Evolutionary conservation across 2,797 vertebrate genomes (phyloP), one percentile per base, ranked within the genome.

Genomic region (Dendrocincla fuliginosa): DNA sequence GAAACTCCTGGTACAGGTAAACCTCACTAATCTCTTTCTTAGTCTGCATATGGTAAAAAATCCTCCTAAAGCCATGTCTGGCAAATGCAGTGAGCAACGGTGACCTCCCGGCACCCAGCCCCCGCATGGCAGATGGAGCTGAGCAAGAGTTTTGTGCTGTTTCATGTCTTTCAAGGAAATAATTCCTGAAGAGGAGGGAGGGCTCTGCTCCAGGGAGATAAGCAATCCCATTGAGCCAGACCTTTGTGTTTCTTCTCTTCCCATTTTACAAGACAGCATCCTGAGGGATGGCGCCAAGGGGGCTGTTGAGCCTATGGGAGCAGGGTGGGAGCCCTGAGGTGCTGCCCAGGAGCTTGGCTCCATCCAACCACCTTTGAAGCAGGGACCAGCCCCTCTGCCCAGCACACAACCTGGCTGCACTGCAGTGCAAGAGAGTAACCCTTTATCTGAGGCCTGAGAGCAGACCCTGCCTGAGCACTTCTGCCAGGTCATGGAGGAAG

Each of bases 131-230:
- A 97, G 91, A 92, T 93, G 90, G 95, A 96, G 87, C 90, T 87
- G 87, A 94, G 92, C 84, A 94, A 90, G 83, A 94, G 69, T 85
- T 93, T 83, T 91, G 33, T 87, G 42, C 80, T 87, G 57, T 42
- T 92, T 89, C 42, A 44, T 75, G 65, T 87, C 92, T 96, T 96
- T 97, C 93, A 95, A 96, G 92, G 93, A 96, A 96, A 87, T 93
- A 81, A 93, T 93, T 96, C 87, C 93, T 91, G 65, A 94, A 95
- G 69, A 95, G 93, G 60, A 92, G 46, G 50, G 69, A 96, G 39
- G 50, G 65, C 76, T 92, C 42, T 3, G 7, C 89, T 93, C 73
- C 2, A 5, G 32, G 39, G 69, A 96, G 86, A 92, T 95, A 91
- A 89, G 74, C 79, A 87, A 77, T 57, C 68, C 67, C 5, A 0